Conservation (phyloP, 2,888 invertebrate genomes). For the Altica lythri region DNA sequence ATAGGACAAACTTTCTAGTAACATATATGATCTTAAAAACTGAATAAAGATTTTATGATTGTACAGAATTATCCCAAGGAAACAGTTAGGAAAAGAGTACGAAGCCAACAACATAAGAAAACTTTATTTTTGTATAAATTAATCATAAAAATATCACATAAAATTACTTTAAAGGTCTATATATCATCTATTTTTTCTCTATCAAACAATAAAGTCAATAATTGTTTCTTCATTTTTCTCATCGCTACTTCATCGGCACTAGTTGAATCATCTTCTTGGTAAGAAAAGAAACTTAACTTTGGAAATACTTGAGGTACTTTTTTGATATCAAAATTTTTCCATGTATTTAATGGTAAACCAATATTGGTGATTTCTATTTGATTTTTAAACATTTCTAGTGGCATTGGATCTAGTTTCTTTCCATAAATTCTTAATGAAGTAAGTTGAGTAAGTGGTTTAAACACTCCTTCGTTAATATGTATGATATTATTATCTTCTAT, state of each 20-base stretch:
- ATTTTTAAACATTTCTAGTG: constrained; percentile 17
- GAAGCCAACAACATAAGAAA: too few relatives aligned
- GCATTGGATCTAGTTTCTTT: constrained; percentile 9
- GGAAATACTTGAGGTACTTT: constrained; percentile 18
- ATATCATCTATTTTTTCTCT: neutral
- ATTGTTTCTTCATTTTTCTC: neutral
- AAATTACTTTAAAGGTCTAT: neutral
- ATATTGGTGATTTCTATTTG: constrained; percentile 20
- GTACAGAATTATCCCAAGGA: too few relatives aligned
- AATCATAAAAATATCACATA: neutral
- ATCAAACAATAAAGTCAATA: neutral
- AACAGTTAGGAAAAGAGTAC: too few relatives aligned
- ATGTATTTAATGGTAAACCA: constrained; percentile 24
- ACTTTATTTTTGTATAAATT: neutral
- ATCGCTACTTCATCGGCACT: neutral
- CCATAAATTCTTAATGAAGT: constrained; percentile 24
- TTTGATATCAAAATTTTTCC: constrained; percentile 18
- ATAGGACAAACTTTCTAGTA: too few relatives aligned
- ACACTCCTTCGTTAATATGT: constrained; percentile 8
- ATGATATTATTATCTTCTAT: constrained; percentile 18
- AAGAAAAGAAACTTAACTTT: constrained; percentile 18
- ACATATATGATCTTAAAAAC: too few relatives aligned
- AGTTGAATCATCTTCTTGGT: constrained; percentile 8
- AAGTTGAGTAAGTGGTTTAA: constrained; percentile 13
- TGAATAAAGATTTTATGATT: too few relatives aligned